These are phyloP conservation scores for Hyposoter dolosus DNA, from an alignment of 2,888 invertebrate species.

Conservation along the genomic window DNA sequence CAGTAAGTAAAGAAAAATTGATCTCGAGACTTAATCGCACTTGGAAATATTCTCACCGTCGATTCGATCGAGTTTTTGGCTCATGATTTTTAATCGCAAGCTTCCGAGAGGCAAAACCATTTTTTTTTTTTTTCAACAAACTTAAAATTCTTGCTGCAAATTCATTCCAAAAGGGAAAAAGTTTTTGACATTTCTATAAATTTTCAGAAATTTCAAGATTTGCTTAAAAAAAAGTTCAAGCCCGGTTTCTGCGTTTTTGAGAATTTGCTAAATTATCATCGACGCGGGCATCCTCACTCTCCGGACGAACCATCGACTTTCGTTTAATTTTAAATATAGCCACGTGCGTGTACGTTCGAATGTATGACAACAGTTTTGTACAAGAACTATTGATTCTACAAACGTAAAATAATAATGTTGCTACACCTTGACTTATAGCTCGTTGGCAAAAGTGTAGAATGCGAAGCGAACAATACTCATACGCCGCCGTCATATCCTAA, in stretches of 20 bases:
- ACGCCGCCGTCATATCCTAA: conserved; percentile 9
- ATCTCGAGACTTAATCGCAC: neutral
- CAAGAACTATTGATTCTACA: conserved; percentile 17
- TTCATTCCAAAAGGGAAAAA: neutral
- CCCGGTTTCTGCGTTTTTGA: neutral
- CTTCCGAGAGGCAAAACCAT: too few relatives aligned
- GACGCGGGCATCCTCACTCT: neutral
- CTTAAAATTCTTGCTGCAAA: neutral
- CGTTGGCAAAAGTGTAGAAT: neutral
- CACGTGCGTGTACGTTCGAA: neutral
- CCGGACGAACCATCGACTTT: neutral
- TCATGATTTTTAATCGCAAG: too few relatives aligned
- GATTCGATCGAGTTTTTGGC: too few relatives aligned
- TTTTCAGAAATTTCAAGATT: too few relatives aligned
- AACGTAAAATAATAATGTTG: conserved; percentile 33
- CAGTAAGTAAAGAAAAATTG: neutral
- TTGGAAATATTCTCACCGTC: too few relatives aligned
- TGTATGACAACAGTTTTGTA: neutral
- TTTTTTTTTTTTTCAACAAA: neutral
- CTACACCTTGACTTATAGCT: conserved; percentile 46
- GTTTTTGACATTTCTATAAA: neutral
- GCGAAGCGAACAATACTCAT: neutral
- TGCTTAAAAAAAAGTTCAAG: neutral
- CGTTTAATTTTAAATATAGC: neutral
- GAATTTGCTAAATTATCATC: neutral